phyloP scores from a whole-genome alignment of 2,888 invertebrate species.

The Isoperla grammatica region DNA sequence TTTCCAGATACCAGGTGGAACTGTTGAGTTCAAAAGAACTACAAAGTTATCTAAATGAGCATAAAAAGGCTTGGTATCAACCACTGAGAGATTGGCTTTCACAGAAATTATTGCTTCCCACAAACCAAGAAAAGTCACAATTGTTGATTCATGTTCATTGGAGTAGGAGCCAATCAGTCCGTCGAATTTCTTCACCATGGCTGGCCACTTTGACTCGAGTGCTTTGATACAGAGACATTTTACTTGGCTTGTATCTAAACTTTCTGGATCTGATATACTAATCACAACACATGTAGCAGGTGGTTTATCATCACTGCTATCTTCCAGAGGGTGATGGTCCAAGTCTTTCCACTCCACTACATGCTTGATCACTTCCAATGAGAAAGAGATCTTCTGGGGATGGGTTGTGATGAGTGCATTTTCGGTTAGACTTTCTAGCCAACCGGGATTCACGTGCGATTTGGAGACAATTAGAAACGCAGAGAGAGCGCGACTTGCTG shows the following conservation, averaged over 20 bases:
- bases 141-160: constrained; percentile 46
- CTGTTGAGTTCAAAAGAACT: constrained; percentile 57
- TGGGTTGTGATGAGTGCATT: constrained; percentile 54
- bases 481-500: constrained; percentile 72
- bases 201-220: constrained; percentile 78
- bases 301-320: constrained; percentile 45
- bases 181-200: constrained; percentile 60
- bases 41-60: constrained; percentile 78
- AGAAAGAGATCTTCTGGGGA: constrained; percentile 70
- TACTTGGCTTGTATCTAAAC: constrained; percentile 77
- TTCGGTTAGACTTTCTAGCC: constrained; percentile 62
- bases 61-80: constrained; percentile 84
- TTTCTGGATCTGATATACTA: constrained; percentile 66
- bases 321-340: constrained; percentile 73
- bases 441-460: constrained; percentile 71
- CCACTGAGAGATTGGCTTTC: constrained; percentile 81
- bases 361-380: constrained; percentile 76
- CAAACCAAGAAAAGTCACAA: constrained; percentile 72
- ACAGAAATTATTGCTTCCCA: constrained; percentile 91
- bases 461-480: constrained; percentile 80
- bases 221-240: constrained; percentile 83
- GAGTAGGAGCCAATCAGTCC: constrained; percentile 46
- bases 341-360: constrained; percentile 86
- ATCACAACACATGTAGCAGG: constrained; percentile 40
- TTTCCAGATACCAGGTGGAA: constrained; percentile 80